Conservation (phyloP, 2,888 invertebrate species). For the Leptopilina myrica region DNA sequence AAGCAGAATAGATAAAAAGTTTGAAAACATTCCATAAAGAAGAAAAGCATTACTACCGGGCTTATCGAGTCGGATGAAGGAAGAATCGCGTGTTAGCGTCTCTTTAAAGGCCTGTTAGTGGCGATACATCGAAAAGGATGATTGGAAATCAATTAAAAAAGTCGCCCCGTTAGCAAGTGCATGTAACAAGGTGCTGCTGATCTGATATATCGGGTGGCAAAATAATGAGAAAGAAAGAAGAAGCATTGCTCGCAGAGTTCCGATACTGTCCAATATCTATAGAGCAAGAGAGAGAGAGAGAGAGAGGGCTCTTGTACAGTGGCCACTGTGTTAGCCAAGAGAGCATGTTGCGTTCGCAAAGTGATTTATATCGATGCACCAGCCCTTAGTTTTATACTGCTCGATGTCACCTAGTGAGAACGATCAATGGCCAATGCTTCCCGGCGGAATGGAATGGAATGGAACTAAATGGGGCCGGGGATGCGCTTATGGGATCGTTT, state of each 20-base stretch:
- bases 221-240: conserved; percentile 35
- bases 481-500: conserved; percentile 47
- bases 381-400: conserved; percentile 57
- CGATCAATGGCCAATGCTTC: conserved; percentile 47
- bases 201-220: conserved; percentile 55
- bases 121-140: conserved; percentile 54
- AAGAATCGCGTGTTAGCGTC: conserved; percentile 57
- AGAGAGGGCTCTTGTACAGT: neutral
- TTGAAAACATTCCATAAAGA: conserved; percentile 37
- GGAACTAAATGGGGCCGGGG: conserved; percentile 47
- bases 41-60: conserved; percentile 45
- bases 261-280: conserved; percentile 37
- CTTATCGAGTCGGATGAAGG: conserved; percentile 53
- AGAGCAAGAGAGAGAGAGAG: too few relatives aligned
- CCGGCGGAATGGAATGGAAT: conserved; percentile 43
- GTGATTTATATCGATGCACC: conserved; percentile 68
- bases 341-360: conserved; percentile 49
- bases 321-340: conserved; percentile 38
- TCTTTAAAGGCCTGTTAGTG: conserved; percentile 59
- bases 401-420: conserved; percentile 54
- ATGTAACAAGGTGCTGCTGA: conserved; percentile 62
- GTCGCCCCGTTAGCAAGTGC: conserved; percentile 46
- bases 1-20: conserved; percentile 14
- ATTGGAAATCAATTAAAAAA: conserved; percentile 58
- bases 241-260: conserved; percentile 19